phyloP scores from a whole-genome alignment of 2,888 invertebrate species.

The Oscheius sp. region DNA sequence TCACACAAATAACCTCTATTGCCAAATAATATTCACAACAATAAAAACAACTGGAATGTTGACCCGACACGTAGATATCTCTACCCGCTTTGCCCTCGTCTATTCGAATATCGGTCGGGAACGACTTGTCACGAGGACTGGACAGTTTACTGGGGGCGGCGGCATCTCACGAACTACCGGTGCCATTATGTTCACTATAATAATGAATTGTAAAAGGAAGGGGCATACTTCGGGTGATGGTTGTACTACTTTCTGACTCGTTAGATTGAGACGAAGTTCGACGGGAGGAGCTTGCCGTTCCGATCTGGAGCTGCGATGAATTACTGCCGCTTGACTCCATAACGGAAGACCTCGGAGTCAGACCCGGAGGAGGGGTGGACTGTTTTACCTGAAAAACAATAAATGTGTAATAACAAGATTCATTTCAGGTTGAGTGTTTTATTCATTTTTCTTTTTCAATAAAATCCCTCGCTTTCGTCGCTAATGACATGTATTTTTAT shows the following conservation, averaged over 20 bases:
- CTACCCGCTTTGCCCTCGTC: background rate
- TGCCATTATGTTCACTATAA: conserved; percentile 26
- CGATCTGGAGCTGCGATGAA: conserved; percentile 4
- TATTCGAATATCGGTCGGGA: conserved; percentile 23
- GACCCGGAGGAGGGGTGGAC: background rate
- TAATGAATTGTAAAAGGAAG: background rate
- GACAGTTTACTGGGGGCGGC: conserved; percentile 12
- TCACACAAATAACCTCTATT: too few species aligned
- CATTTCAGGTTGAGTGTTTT: too few species aligned
- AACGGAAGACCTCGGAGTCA: conserved; percentile 1
- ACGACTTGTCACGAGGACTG: conserved; percentile 22
- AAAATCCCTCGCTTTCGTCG: too few species aligned
- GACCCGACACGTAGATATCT: conserved; percentile 1
- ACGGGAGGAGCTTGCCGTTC: conserved; percentile 12
- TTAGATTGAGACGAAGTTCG: conserved; percentile 17
- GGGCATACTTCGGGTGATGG: conserved; percentile 12
- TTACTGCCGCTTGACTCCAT: conserved; percentile 13
- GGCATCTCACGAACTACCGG: conserved; percentile 16
- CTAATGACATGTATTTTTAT: too few species aligned
- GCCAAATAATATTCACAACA: background rate
- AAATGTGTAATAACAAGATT: too few species aligned
- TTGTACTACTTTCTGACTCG: conserved; percentile 21
- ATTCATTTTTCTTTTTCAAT: too few species aligned
- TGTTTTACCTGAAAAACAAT: background rate
- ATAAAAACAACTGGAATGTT: background rate